These are phyloP conservation scores for Vulpes vulpes DNA, from an alignment of 2,113 vertebrate genomes.

Conservation along the genomic window DNA sequence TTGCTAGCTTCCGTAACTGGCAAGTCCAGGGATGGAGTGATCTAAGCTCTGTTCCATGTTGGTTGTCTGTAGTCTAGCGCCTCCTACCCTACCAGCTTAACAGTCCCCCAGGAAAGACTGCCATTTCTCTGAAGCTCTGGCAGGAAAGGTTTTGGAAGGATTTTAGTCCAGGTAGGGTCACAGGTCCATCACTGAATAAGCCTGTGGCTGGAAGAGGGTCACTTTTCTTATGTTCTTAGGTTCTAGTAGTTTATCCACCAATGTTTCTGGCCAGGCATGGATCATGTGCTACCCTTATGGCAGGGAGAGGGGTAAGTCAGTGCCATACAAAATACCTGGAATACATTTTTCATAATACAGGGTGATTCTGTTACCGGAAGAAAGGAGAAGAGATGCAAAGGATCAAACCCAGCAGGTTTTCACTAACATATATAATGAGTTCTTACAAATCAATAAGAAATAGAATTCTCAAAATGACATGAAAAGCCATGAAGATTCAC, in stretches of 20 bases:
- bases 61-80: neutral
- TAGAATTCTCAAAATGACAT: neutral
- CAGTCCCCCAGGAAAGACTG: neutral
- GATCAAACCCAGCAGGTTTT: neutral
- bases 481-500: neutral
- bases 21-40: neutral
- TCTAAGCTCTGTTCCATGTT: neutral
- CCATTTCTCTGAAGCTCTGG: neutral
- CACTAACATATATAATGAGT: conserved; percentile 39
- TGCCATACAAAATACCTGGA: neutral
- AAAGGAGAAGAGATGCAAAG: neutral
- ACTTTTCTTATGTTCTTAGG: neutral
- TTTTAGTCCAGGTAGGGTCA: neutral
- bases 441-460: conserved; percentile 10
- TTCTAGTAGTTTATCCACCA: neutral
- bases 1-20: neutral
- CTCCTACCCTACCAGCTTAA: neutral
- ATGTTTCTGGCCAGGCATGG: neutral
- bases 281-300: too few species aligned
- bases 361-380: neutral
- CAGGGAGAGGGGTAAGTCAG: neutral
- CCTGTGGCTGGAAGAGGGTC: neutral
- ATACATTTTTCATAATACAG: neutral
- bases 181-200: neutral
- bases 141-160: neutral